A percentile compares a stretch with the other conserved stretches of the same genome.
phyloP scores from a whole-genome alignment of 2,797 vertebrate species.

The Hemitrygon akajei region DNA sequence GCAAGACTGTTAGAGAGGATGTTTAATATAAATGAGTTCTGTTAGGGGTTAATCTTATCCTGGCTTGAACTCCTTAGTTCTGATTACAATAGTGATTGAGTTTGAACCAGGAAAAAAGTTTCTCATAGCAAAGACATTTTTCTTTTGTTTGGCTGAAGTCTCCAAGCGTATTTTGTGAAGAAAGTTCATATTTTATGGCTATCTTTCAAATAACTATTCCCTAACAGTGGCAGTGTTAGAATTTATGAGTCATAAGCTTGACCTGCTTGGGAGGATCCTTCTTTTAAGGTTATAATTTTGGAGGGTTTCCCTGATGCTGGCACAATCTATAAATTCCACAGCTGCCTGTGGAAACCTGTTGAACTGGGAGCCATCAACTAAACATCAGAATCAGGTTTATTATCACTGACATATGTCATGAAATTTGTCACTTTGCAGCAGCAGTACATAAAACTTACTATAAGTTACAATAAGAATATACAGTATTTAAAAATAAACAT shows the following conservation, averaged over 20 bases:
- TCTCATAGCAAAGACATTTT: constrained; percentile 32
- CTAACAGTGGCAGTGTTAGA: constrained; percentile 29
- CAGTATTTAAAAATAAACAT: no score
- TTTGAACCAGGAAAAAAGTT: constrained; percentile 28
- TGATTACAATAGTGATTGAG: background rate
- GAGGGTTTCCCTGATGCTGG: constrained; percentile 74
- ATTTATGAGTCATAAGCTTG: constrained; percentile 34
- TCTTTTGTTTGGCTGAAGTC: background rate
- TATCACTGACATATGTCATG: no score
- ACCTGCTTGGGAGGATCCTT: constrained; percentile 40
- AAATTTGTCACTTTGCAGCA: no score
- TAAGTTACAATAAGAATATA: no score
- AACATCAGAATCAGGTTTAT: background rate
- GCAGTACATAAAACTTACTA: no score
- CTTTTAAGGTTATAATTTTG: constrained; percentile 61
- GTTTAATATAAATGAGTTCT: background rate
- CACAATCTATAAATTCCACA: constrained; percentile 66
- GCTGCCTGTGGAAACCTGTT: constrained; percentile 66
- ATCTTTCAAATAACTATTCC: constrained; percentile 31
- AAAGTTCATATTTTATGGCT: constrained; percentile 25
- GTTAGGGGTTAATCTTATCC: background rate
- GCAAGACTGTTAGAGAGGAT: background rate
- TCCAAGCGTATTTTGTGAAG: constrained; percentile 8
- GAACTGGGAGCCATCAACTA: constrained; percentile 25
- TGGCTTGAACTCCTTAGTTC: background rate